Percentiles rank a stretch among this genome's conserved stretches.
phyloP scores from a whole-genome alignment of 1,140 invertebrate species.

The Heliconius eleuchia region DNA sequence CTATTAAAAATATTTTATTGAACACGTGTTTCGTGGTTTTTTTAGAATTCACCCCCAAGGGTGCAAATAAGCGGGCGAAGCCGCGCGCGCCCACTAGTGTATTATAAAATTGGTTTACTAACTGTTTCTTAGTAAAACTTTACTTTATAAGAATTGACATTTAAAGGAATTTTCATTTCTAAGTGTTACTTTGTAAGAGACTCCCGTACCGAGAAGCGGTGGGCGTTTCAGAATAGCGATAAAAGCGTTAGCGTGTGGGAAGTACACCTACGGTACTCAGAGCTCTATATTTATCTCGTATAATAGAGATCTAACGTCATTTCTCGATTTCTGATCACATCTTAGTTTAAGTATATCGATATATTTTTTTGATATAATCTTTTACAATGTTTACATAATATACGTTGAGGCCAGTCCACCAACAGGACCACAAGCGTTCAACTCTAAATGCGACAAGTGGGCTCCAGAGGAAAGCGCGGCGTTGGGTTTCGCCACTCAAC shows the following conservation, averaged over 20 bases:
- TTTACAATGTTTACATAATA: background rate
- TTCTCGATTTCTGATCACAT: constrained; percentile 12
- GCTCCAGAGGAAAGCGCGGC: too few relatives aligned
- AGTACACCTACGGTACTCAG: constrained; percentile 12
- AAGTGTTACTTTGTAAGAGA: constrained; percentile 15
- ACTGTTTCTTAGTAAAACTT: background rate
- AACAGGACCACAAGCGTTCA: too few relatives aligned
- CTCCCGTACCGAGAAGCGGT: constrained; percentile 19
- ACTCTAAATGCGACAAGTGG: too few relatives aligned
- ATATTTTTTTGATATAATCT: background rate
- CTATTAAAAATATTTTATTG: too few relatives aligned
- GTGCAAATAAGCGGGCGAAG: too few relatives aligned
- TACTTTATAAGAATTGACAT: background rate
- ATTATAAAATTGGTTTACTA: too few relatives aligned
- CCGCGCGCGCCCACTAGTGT: too few relatives aligned
- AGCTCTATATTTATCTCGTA: constrained; percentile 18
- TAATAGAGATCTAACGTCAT: constrained; percentile 20
- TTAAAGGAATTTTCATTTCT: constrained; percentile 1
- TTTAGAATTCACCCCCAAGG: too few relatives aligned
- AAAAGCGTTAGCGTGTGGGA: constrained; percentile 17
- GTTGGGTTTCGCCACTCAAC: too few relatives aligned
- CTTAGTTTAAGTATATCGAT: background rate
- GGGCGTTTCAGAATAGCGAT: constrained; percentile 27
- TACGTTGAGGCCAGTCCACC: background rate
- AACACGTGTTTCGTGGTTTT: too few relatives aligned